Evolutionary conservation across 2,113 vertebrate species (phyloP), one percentile per base, ranked within the genome.

Genomic region (Origma solitaria): DNA sequence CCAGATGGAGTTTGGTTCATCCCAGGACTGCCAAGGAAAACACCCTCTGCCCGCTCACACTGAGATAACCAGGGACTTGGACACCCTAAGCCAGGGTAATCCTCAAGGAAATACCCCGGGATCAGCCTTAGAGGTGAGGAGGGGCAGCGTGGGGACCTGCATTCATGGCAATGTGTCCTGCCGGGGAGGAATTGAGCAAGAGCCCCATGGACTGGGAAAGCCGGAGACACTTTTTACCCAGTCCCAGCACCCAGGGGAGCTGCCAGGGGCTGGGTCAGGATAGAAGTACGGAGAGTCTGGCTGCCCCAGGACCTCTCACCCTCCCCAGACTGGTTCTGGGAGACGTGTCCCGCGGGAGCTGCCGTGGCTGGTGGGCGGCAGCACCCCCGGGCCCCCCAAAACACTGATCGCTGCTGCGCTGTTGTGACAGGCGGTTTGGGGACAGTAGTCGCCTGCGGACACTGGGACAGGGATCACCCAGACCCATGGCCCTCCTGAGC

Each of bases 41-140:
- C 13, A 33, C 19, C 5, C 13, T 45, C 47, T 35, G 44, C 37
- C 42, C 0, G 1, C 33, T 61, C 38, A 38, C 1, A 1, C 40
- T 24, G 22, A 27, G 37, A 51, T 30, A 51, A 47, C 18, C 5
- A 1, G 30, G 44, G 27, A 18, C 51, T 54, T 22, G 61, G 3
- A 14, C 44, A 38, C 31, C 25, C 42, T 62, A 37, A 54, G 33
- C 50, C 71, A 30, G 12, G 1, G 5, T 27, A 38, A 88, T 22
- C 54, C 42, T 15, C 83, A 42, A 27, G 7, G 35, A 77, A 61
- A 45, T 8, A 50, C 5, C 30, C 50, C 3, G 2, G 8, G 42
- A 56, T 60, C 40, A 35, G 49, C 56, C 35, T 25, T 40, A 20
- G 49, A 35, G 31, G 2, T 61, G 30, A 53, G 47, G 35, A 83